A percentile compares a stretch with the other conserved stretches of the same genome.
phyloP scores from a whole-genome alignment of 2,113 vertebrate species.

The Marmota flaviventris region DNA sequence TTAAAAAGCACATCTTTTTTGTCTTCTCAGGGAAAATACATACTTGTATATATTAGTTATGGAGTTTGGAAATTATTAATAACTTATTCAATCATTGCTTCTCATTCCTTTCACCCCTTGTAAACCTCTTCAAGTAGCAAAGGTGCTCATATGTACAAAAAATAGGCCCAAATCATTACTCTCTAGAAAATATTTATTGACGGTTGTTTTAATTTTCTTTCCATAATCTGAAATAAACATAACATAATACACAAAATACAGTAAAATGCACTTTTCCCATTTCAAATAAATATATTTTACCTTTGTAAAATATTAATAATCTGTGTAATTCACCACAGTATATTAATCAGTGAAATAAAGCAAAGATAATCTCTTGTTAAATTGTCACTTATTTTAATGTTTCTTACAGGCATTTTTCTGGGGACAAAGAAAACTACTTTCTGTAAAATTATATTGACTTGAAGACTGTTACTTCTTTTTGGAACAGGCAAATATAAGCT shows the following conservation, averaged over 20 bases:
- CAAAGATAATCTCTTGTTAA: slow-evolving; percentile 72
- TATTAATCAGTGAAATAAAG: slow-evolving; percentile 79
- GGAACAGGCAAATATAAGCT: slow-evolving; percentile 42
- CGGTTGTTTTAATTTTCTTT: slow-evolving; percentile 72
- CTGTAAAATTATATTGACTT: slow-evolving; percentile 48
- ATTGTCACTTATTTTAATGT: slow-evolving; percentile 78
- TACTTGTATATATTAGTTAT: not conserved
- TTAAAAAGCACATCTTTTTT: not conserved
- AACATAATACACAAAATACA: slow-evolving; percentile 88
- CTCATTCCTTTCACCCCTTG: not conserved
- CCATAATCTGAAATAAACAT: slow-evolving; percentile 84
- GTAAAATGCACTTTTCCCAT: slow-evolving; percentile 90
- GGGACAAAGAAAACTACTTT: slow-evolving; percentile 50
- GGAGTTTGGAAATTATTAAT: slow-evolving; percentile 16
- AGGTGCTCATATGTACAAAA: not conserved
- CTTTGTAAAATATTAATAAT: slow-evolving; percentile 83
- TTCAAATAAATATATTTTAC: slow-evolving; percentile 90
- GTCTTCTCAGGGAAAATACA: not conserved
- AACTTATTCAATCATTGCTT: not conserved
- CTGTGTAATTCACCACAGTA: slow-evolving; percentile 78
- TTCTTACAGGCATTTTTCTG: slow-evolving; percentile 68
- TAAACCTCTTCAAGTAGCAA: not conserved
- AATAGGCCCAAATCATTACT: slow-evolving; percentile 38
- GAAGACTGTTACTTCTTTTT: not conserved
- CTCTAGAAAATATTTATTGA: slow-evolving; percentile 82